phyloP scores from a whole-genome alignment of 1,140 invertebrate species.

The Panonychus citri region DNA sequence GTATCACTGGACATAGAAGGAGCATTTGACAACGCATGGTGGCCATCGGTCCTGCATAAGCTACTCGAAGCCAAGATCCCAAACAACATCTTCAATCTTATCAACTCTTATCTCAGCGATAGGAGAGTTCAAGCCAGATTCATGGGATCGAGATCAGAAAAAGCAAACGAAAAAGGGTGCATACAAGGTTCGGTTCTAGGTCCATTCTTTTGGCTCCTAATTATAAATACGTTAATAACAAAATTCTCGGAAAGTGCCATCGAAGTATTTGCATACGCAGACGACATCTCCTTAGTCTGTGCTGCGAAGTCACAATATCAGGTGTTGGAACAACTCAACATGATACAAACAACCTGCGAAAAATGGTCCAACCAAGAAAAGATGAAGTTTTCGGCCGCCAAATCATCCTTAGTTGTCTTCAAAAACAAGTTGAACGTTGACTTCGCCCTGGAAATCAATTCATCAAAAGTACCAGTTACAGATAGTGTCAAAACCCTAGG shows the following conservation, averaged over 20 bases:
- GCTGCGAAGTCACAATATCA: no score
- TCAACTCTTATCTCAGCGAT: background rate
- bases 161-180: background rate
- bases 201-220: background rate
- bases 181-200: background rate
- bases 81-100: background rate
- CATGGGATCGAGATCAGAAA: background rate
- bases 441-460: no score
- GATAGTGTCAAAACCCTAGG: no score
- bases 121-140: background rate
- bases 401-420: no score
- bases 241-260: background rate
- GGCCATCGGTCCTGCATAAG: background rate
- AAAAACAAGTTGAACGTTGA: no score
- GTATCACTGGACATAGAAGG: background rate
- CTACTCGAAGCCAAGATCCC: background rate
- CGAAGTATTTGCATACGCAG: background rate
- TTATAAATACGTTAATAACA: background rate
- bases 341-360: no score
- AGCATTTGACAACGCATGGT: background rate
- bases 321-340: no score
- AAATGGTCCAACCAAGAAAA: no score
- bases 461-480: no score
- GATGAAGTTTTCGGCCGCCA: no score
- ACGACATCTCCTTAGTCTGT: background rate